These are phyloP conservation scores for Datnioides undecimradiatus DNA, from an alignment of 2,113 vertebrate species.

Conservation along the genomic window DNA sequence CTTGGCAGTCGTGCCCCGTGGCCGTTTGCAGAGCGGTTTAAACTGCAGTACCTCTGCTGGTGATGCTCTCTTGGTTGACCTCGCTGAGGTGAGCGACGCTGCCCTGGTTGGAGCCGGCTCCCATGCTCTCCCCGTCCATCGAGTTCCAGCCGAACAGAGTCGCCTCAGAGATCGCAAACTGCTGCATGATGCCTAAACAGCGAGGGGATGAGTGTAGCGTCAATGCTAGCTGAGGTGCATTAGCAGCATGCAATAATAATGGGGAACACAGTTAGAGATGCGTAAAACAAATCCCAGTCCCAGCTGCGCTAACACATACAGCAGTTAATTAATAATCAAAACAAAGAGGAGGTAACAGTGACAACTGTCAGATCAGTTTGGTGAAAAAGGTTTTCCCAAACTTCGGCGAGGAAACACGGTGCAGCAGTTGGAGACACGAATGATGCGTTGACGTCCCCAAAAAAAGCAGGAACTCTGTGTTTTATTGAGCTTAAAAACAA, in stretches of 20 bases:
- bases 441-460: no score
- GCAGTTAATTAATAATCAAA: neutral
- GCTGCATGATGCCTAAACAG: conserved; percentile 95
- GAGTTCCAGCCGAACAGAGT: conserved; percentile 97
- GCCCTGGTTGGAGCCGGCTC: conserved; percentile 93
- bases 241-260: neutral
- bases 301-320: neutral
- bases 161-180: conserved; percentile 97
- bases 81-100: conserved; percentile 92
- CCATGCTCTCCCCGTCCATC: conserved; percentile 95
- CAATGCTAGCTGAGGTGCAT: neutral
- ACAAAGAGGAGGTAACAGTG: neutral
- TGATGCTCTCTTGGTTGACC: conserved; percentile 94
- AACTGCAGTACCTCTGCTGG: conserved; percentile 82
- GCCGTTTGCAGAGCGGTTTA: neutral
- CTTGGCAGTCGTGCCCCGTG: no score
- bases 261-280: neutral
- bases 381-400: no score
- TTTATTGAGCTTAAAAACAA: no score
- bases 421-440: no score
- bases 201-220: neutral
- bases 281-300: neutral
- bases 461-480: no score
- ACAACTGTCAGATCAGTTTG: no score
- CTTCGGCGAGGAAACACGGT: neutral